Evolutionary conservation across 2,797 vertebrate species (phyloP).

Genomic region (Anguilla pacifica): DNA sequence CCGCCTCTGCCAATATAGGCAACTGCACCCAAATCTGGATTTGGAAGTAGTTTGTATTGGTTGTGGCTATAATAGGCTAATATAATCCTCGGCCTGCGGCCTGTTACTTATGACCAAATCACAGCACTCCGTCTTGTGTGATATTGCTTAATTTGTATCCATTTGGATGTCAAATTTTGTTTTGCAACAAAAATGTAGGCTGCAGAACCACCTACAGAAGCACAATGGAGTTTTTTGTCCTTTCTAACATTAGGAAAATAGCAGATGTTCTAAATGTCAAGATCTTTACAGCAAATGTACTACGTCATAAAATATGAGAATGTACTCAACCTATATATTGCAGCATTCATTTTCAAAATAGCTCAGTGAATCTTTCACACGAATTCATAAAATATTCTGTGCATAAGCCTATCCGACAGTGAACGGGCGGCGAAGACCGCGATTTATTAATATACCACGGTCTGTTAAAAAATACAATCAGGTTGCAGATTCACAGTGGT

Average conservation of each 20-base stretch:
- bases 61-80: neutral
- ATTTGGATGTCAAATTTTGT: neutral
- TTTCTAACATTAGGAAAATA: neutral
- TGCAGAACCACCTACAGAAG: neutral
- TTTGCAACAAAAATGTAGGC: neutral
- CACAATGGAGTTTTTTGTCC: neutral
- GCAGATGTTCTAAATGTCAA: neutral
- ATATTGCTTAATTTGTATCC: neutral
- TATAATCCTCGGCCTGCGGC: neutral
- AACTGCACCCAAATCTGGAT: no score
- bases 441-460: neutral
- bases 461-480: conserved; percentile 49
- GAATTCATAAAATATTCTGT: neutral
- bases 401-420: neutral
- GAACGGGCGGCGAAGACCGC: neutral
- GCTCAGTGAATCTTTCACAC: neutral
- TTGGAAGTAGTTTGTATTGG: neutral
- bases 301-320: no score
- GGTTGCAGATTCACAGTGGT: neutral
- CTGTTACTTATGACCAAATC: neutral
- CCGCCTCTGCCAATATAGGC: no score
- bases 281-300: neutral
- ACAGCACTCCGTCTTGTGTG: neutral
- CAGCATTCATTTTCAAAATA: neutral
- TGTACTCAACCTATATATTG: neutral